These are phyloP conservation scores for Triplophysa yarkandensis DNA, from an alignment of 2,797 vertebrate species.

Conservation along the genomic window DNA sequence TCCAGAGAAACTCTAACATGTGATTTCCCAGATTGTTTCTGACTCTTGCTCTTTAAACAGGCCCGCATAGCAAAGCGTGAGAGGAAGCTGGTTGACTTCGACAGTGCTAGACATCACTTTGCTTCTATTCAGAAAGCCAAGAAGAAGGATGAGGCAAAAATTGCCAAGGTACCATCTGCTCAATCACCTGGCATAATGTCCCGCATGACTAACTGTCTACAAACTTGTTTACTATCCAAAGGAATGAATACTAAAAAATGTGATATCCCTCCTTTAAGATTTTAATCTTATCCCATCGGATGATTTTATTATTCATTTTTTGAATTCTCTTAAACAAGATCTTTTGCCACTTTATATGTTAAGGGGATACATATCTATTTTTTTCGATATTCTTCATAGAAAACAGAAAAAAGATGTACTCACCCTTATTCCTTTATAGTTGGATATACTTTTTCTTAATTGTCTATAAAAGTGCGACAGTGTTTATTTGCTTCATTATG, in stretches of 20 bases:
- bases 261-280: no score
- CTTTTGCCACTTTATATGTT: no score
- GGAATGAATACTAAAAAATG: not conserved
- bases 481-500: slow-evolving; percentile 7
- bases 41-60: slow-evolving; percentile 63
- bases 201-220: not conserved
- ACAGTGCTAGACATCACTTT: slow-evolving; percentile 95
- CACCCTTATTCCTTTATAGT: no score
- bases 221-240: not conserved
- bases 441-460: no score
- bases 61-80: slow-evolving; percentile 94
- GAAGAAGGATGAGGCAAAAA: slow-evolving; percentile 91
- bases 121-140: slow-evolving; percentile 92
- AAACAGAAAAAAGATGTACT: no score
- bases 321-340: no score
- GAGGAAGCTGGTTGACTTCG: slow-evolving; percentile 94
- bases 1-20: no score
- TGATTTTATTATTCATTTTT: no score
- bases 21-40: not conserved
- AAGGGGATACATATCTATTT: no score
- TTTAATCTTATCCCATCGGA: no score
- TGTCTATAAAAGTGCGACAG: not conserved
- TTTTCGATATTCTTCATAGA: no score
- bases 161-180: slow-evolving; percentile 80
- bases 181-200: not conserved